Evolutionary conservation across 2,113 vertebrate species (phyloP), one percentile per base, ranked within the genome.

Genomic region (Bungarus multicinctus): DNA sequence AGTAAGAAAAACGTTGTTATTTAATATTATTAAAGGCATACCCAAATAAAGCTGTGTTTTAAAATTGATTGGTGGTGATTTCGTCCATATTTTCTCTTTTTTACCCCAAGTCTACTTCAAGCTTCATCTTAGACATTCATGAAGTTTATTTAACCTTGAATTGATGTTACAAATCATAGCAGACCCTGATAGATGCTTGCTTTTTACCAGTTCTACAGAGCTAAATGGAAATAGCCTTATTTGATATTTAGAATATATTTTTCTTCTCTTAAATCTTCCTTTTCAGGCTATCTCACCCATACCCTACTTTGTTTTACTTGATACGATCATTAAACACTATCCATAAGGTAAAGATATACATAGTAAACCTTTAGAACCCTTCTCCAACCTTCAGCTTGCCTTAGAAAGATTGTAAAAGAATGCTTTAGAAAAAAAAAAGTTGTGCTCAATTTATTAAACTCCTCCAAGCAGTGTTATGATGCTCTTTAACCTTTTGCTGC

Each of bases 401-500:
- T 93, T 91, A 64, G 81, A 95, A 94, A 95, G 69, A 94, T 89
- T 52, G 95, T 89, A 93, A 90, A 7, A 89, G 91, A 95, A 94
- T 92, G 64, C 25, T 53, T 89, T 85, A 85, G 89, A 89, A 93
- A 47, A 52, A 69, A 69, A 7, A 91, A 94, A 88, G 52, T 58
- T 87, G 30, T 57, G 53, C 87, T 95, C 91, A 39, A 94, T 87
- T 81, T 95, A 90, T 94, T 94, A 96, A 95, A 88, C 91, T 92
- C 94, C 95, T 95, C 94, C 92, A 94, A 95, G 92, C 81, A 90
- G 93, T 96, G 95, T 95, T 92, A 92, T 93, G 90, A 92, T 93
- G 92, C 93, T 95, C 90, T 93, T 95, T 95, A 96, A 96, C 95
- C 85, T 96, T 95, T 93, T 88, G 85, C 53, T 93, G 93, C 27